Conservation (phyloP, 2,113 vertebrate genomes). For the Phalacrocorax pelagicus region DNA sequence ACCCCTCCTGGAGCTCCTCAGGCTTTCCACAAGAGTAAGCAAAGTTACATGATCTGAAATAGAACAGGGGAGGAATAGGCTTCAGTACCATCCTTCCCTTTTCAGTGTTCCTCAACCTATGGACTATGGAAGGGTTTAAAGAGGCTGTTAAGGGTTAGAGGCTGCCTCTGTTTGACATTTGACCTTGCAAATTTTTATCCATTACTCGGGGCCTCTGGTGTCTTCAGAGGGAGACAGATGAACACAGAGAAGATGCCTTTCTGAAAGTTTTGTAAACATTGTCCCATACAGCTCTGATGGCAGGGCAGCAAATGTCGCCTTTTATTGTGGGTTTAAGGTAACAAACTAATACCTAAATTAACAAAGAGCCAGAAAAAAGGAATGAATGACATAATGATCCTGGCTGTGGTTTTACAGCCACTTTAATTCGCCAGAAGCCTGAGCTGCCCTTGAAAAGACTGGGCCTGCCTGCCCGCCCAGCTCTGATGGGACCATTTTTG, state of each 20-base stretch:
- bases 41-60: slow-evolving; percentile 50
- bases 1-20: slow-evolving; percentile 11
- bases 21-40: slow-evolving; percentile 30
- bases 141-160: not conserved
- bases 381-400: fast-evolving
- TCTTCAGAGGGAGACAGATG: not conserved
- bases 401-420: not conserved
- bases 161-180: not conserved
- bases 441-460: not conserved
- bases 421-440: not conserved
- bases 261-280: not conserved
- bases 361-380: not conserved
- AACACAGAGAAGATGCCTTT: not conserved
- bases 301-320: not conserved
- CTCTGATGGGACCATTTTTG: not conserved
- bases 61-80: not conserved
- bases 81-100: not conserved
- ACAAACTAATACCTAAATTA: not conserved
- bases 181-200: not conserved
- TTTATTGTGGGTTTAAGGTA: not conserved
- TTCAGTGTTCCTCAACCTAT: not conserved
- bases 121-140: not conserved
- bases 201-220: not conserved
- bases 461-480: not conserved
- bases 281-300: not conserved